Percentiles rank a stretch among this genome's conserved stretches.
phyloP scores from a whole-genome alignment of 2,113 vertebrate genomes.

The Zingel zingel region DNA sequence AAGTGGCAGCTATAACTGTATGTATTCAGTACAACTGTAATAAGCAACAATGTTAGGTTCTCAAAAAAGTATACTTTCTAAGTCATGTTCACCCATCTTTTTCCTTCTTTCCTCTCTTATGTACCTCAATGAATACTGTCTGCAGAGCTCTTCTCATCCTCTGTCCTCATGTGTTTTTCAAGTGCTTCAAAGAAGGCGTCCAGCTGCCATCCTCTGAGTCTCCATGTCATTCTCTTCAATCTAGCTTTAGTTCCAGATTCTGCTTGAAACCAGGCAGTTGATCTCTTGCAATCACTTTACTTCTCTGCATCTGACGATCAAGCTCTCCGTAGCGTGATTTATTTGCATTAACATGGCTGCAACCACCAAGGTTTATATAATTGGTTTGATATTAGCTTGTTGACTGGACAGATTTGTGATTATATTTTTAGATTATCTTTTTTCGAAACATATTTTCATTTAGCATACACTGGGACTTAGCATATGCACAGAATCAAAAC shows the following conservation, averaged over 20 bases:
- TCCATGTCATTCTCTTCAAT: constrained; percentile 37
- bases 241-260: constrained; percentile 47
- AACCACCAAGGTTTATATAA: background rate
- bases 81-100: background rate
- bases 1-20: background rate
- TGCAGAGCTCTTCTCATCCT: constrained; percentile 39
- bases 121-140: constrained; percentile 21
- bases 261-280: constrained; percentile 44
- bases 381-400: background rate
- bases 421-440: background rate
- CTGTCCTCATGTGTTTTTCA: constrained; percentile 35
- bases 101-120: constrained; percentile 6
- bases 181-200: constrained; percentile 58
- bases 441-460: background rate
- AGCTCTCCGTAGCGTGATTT: background rate
- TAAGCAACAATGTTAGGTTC: background rate
- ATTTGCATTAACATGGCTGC: background rate
- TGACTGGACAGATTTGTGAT: background rate
- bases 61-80: background rate
- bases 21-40: background rate
- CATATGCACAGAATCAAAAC: no score
- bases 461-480: background rate
- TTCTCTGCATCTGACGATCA: background rate
- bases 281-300: constrained; percentile 27
- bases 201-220: constrained; percentile 50